These are phyloP conservation scores for Leptoteleia sp. DNA, from an alignment of 1,140 invertebrate species.

Conservation along the genomic window DNA sequence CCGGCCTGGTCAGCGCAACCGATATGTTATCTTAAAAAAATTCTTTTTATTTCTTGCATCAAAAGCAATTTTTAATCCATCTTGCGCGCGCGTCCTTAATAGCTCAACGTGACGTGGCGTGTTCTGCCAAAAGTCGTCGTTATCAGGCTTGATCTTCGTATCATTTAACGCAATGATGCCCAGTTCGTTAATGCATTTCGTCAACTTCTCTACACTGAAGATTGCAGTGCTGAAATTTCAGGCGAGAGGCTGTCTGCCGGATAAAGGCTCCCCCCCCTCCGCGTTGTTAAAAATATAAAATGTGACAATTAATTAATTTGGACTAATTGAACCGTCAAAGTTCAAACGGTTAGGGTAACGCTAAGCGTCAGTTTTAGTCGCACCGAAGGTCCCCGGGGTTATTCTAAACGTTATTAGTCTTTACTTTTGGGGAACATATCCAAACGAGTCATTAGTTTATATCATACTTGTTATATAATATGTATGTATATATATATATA, in stretches of 20 bases:
- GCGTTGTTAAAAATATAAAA: slow-evolving; percentile 36
- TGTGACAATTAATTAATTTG: neutral
- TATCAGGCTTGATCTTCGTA: slow-evolving; percentile 27
- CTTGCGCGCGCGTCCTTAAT: slow-evolving; percentile 29
- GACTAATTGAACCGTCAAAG: no score
- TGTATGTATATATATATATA: no score
- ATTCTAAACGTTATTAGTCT: no score
- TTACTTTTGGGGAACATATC: no score
- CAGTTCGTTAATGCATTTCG: slow-evolving; percentile 30
- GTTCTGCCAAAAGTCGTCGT: slow-evolving; percentile 27
- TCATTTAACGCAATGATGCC: slow-evolving; percentile 37
- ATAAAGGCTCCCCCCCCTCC: slow-evolving; percentile 79
- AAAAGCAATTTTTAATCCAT: slow-evolving; percentile 29
- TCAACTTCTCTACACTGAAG: slow-evolving; percentile 48
- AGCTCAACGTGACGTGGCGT: slow-evolving; percentile 25
- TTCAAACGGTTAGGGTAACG: no score
- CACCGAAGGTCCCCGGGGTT: no score
- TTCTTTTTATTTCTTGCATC: slow-evolving; percentile 21
- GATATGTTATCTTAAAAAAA: slow-evolving; percentile 26
- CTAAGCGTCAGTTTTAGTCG: no score
- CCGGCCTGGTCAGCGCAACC: slow-evolving; percentile 79
- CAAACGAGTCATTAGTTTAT: no score
- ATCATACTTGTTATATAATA: no score
- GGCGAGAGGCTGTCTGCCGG: slow-evolving; percentile 70
- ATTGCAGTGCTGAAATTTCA: slow-evolving; percentile 60